Evolutionary conservation across 2,888 invertebrate species (phyloP).

Genomic region (Megamerina dolium): DNA sequence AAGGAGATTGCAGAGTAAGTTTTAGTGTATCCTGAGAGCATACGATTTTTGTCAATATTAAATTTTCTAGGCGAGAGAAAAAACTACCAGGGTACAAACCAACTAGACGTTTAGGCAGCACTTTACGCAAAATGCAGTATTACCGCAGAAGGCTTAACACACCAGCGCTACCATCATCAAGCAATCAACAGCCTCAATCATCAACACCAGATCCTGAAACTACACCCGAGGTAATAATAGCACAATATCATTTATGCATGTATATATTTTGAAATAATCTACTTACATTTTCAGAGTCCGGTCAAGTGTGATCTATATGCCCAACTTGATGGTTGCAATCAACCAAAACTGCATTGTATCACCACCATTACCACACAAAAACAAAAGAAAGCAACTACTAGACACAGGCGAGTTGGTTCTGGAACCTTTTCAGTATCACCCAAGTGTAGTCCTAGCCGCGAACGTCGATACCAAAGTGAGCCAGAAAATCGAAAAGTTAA

Average conservation of each 20-base stretch:
- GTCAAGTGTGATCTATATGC: conserved; percentile 57
- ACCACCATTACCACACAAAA: conserved; percentile 35
- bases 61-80: conserved; percentile 39
- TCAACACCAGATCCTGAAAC: conserved; percentile 50
- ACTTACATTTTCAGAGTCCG: conserved; percentile 47
- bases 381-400: conserved; percentile 50
- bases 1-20: conserved; percentile 65
- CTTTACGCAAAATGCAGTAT: conserved; percentile 47
- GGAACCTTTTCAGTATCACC: conserved; percentile 52
- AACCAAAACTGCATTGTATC: conserved; percentile 54
- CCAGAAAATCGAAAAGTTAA: conserved; percentile 49
- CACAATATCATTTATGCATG: not conserved
- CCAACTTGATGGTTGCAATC: conserved; percentile 54
- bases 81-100: conserved; percentile 47
- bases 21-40: not conserved
- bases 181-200: conserved; percentile 32
- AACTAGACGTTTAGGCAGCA: conserved; percentile 41
- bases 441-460: conserved; percentile 53
- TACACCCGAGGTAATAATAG: conserved; percentile 43
- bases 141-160: conserved; percentile 43
- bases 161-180: conserved; percentile 22
- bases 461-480: conserved; percentile 51
- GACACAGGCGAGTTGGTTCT: conserved; percentile 57
- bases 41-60: not conserved
- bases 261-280: not conserved